Conservation (phyloP, 2,113 vertebrate species). For the Saccopteryx bilineata region DNA sequence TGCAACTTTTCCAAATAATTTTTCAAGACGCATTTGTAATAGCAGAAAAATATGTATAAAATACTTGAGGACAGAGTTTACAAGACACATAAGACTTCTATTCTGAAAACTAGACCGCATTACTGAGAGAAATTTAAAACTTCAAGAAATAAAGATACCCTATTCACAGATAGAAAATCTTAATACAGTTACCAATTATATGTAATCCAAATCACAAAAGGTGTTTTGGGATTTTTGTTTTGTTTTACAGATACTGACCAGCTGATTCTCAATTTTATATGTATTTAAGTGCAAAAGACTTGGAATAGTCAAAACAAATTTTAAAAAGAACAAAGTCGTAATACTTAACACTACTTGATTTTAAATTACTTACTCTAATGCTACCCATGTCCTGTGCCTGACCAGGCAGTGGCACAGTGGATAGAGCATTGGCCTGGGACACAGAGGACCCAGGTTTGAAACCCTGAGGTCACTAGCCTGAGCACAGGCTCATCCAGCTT, state of each 20-base stretch:
- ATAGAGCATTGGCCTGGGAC: too few relatives aligned
- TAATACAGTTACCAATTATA: neutral
- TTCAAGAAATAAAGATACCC: neutral
- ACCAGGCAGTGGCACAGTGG: too few relatives aligned
- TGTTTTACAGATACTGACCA: neutral
- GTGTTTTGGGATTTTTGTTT: neutral
- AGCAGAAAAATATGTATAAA: conserved; percentile 9
- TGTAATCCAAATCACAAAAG: neutral
- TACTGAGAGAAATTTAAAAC: neutral
- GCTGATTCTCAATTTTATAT: neutral
- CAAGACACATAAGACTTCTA: neutral
- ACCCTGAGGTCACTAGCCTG: too few relatives aligned
- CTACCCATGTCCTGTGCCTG: neutral
- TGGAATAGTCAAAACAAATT: conserved; percentile 9
- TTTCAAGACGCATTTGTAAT: neutral
- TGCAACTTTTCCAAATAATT: conserved; percentile 11
- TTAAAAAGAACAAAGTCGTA: neutral
- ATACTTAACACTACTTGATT: neutral
- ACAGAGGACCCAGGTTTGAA: too few relatives aligned
- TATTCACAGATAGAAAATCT: neutral
- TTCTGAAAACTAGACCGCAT: neutral
- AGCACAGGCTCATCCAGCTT: too few relatives aligned
- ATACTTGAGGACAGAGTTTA: neutral
- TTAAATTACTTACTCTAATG: neutral
- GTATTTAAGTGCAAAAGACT: neutral